Conservation (phyloP, 2,113 vertebrate species). For the Phyllopteryx taeniolatus region DNA sequence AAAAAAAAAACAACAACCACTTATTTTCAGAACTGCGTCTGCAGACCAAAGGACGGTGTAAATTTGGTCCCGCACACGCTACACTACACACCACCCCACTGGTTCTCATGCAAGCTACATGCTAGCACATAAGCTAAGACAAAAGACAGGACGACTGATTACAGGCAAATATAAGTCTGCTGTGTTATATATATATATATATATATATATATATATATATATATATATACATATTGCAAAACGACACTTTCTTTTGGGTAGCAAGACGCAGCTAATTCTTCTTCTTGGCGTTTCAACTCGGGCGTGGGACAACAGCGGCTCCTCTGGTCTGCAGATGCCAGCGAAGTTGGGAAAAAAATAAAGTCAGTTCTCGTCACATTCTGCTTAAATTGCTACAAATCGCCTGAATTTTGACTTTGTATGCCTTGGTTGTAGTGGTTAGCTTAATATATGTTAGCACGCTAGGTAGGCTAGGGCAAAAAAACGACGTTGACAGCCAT, state of each 20-base stretch:
- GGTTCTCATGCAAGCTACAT: conserved; percentile 74
- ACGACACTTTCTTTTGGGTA: conserved; percentile 29
- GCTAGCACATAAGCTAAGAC: conserved; percentile 69
- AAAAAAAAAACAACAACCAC: conserved; percentile 39
- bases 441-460: neutral
- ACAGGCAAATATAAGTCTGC: conserved; percentile 70
- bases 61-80: conserved; percentile 2
- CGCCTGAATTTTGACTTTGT: neutral
- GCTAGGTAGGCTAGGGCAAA: neutral
- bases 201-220: too few species aligned
- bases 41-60: conserved; percentile 57
- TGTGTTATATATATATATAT: conserved; percentile 17
- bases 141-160: conserved; percentile 62
- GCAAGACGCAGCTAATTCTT: conserved; percentile 48
- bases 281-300: conserved; percentile 7
- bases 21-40: conserved; percentile 5
- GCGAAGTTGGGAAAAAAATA: conserved; percentile 1
- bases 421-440: neutral
- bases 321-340: conserved; percentile 59
- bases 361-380: neutral
- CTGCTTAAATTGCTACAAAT: neutral
- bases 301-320: neutral
- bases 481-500: neutral
- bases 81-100: conserved; percentile 56
- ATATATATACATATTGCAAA: too few species aligned